Evolutionary conservation across 2,113 vertebrate species (phyloP).

Genomic region (Trachemys scripta): DNA sequence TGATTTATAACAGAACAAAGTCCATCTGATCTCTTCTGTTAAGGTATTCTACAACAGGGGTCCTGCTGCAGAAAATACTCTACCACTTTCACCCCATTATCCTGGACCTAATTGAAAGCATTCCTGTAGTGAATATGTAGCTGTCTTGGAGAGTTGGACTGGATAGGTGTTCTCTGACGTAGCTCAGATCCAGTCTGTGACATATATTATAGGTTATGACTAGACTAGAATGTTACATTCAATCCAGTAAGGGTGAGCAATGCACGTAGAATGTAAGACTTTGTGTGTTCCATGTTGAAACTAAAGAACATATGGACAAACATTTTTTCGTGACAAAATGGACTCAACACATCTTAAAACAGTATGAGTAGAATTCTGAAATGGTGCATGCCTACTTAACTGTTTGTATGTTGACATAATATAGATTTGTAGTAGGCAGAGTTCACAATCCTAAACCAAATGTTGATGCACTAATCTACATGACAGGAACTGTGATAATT

Average conservation of each 20-base stretch:
- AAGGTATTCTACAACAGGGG: not conserved
- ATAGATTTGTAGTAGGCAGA: conserved; percentile 71
- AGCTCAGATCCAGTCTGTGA: not conserved
- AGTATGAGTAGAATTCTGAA: conserved; percentile 24
- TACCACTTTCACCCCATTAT: not conserved
- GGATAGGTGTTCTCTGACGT: not conserved
- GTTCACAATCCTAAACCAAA: conserved; percentile 68
- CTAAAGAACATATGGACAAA: not conserved
- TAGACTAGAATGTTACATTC: not conserved
- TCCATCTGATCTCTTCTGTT: accelerated
- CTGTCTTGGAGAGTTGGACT: not conserved
- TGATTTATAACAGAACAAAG: not conserved
- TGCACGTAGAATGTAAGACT: accelerated
- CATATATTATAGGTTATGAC: not conserved
- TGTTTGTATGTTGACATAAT: conserved; percentile 66
- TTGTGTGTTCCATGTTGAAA: not conserved
- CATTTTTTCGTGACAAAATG: conserved; percentile 24
- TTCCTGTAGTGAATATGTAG: not conserved
- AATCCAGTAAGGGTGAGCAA: not conserved
- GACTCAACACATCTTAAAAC: not conserved
- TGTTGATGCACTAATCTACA: conserved; percentile 62
- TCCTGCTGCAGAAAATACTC: not conserved
- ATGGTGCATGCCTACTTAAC: conserved; percentile 58
- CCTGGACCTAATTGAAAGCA: not conserved
- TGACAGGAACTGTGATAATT: conserved; percentile 63